Percentiles rank a stretch among this genome's conserved stretches.
Evolutionary conservation across 1,140 invertebrate genomes (phyloP).

Genomic region (Hyphantria cunea): DNA sequence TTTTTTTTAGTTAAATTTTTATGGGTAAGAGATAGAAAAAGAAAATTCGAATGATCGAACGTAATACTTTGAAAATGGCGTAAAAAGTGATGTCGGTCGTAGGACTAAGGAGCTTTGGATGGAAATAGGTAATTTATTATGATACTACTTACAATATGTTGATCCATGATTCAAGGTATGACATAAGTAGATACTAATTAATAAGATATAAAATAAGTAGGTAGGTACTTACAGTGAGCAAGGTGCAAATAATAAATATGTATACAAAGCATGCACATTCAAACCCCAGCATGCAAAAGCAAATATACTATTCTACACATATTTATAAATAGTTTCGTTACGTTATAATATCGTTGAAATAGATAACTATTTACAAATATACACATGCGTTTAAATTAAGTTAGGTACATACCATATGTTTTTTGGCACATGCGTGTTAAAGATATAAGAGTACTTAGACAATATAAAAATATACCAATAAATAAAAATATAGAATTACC

Average conservation of each 20-base stretch:
- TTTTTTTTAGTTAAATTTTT: too few relatives aligned
- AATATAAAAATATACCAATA: too few relatives aligned
- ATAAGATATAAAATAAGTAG: conserved; percentile 19
- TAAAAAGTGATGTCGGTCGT: not conserved
- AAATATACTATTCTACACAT: not conserved
- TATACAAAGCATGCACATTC: conserved; percentile 18
- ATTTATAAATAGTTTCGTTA: not conserved
- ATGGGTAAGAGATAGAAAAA: not conserved
- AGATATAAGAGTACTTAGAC: too few relatives aligned
- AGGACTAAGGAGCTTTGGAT: conserved; percentile 14
- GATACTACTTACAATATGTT: conserved; percentile 19
- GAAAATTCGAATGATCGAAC: too few relatives aligned
- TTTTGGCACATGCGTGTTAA: too few relatives aligned
- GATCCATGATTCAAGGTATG: conserved; percentile 2
- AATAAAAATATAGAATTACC: too few relatives aligned
- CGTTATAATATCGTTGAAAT: too few relatives aligned
- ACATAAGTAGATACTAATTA: conserved; percentile 10
- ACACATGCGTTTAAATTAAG: too few relatives aligned
- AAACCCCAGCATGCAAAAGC: conserved; percentile 10
- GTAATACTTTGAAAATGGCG: too few relatives aligned
- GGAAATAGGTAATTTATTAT: not conserved
- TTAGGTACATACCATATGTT: too few relatives aligned
- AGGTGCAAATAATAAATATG: conserved; percentile 4
- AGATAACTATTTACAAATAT: too few relatives aligned
- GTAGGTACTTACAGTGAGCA: conserved; percentile 16